Evolutionary conservation across 2,113 vertebrate genomes (phyloP), one percentile per base, ranked within the genome.

Genomic region (Odocoileus virginianus): DNA sequence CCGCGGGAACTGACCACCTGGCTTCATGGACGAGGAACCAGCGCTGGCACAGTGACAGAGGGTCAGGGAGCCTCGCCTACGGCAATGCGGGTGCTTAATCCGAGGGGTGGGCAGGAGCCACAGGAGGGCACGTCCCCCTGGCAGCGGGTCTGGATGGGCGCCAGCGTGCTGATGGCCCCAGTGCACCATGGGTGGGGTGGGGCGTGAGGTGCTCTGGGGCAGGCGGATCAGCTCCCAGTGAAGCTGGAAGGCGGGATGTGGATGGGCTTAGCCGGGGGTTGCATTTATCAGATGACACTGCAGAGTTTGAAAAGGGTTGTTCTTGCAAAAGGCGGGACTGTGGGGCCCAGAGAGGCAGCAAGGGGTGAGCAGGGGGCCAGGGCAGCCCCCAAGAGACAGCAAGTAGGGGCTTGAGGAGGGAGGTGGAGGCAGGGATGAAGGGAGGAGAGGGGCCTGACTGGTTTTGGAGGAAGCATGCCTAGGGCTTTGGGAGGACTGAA

Each of bases 241-340:
- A 25, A 55, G 17, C 23, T 15, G 0, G 30, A 50, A 23, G 21
- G 58, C 7, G 4, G 86, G 11, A 23, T 23, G 25, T 14, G 52
- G 52, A 60, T 2, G 4, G 3, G n/a, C 40, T 36, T 21, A 57
- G 91, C 4, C 7, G 9, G 28, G 7, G 7, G 4, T 2, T 12
- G 52, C 28, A 2, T 6, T 25, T 16, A 16, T 27, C 15, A 15
- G 27, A 25, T 61, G 15, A 43, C 27, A 2, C 8, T 15, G 17
- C 0, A 2, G 55, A 52, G 30, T n/a, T 23, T 30, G 12, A 52
- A n/a, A 21, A 15, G 28, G 13, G 33, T 52, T 12, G 33, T 55
- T 23, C 6, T 14, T 10, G 17, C 21, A n/a, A 28, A 8, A 50
- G 7, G 15, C 16, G 0, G 0, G 71, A 27, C 55, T n/a, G 33